Evolutionary conservation across 2,113 vertebrate genomes (phyloP).

Genomic region (Ammodytes dubius): DNA sequence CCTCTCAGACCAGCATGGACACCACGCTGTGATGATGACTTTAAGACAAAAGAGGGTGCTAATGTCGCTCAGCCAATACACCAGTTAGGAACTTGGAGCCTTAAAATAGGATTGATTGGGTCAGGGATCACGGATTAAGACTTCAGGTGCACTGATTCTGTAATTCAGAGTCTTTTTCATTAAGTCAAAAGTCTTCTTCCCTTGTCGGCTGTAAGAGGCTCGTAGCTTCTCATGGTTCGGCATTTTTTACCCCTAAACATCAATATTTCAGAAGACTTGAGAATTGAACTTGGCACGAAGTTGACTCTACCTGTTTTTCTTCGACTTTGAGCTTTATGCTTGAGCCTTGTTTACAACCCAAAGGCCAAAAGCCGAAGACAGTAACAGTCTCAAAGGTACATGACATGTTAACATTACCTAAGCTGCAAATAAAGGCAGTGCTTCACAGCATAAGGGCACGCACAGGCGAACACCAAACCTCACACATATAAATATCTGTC

Average conservation of each 20-base stretch:
- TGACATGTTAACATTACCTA: constrained; percentile 47
- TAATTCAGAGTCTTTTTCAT: constrained; percentile 47
- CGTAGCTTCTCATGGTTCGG: constrained; percentile 40
- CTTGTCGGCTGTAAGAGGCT: constrained; percentile 21
- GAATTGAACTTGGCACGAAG: constrained; percentile 42
- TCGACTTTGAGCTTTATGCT: constrained; percentile 50
- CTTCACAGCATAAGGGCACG: constrained; percentile 48
- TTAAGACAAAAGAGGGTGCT: constrained; percentile 74
- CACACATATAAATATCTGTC: constrained; percentile 52
- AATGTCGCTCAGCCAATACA: constrained; percentile 59
- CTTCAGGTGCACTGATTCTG: constrained; percentile 65
- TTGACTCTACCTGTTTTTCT: constrained; percentile 54
- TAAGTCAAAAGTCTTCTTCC: constrained; percentile 30
- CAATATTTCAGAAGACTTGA: constrained; percentile 37
- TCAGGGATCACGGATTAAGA: constrained; percentile 61
- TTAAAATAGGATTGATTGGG: constrained; percentile 61
- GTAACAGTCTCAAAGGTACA: constrained; percentile 62
- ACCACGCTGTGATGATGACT: constrained; percentile 65
- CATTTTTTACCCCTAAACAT: constrained; percentile 39
- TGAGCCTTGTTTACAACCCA: constrained; percentile 57
- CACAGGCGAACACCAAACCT: constrained; percentile 73
- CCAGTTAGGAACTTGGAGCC: constrained; percentile 50
- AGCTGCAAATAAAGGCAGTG: constrained; percentile 60
- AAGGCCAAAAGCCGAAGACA: constrained; percentile 28
- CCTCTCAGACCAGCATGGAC: constrained; percentile 49